phyloP scores from a whole-genome alignment of 2,888 invertebrate species.

The Stenolophus ochropezus region DNA sequence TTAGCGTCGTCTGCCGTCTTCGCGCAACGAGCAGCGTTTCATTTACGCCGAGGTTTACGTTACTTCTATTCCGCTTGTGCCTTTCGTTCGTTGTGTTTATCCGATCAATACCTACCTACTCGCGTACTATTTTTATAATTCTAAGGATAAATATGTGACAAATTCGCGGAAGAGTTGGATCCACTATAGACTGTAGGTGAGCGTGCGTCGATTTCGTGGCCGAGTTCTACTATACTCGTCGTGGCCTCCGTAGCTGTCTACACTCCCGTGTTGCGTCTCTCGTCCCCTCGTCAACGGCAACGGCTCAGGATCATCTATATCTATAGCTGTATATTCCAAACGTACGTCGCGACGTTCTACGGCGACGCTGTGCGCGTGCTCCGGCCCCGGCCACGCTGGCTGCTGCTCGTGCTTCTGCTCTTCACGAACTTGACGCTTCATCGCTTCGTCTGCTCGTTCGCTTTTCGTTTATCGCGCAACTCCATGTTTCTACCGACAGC shows the following conservation, averaged over 20 bases:
- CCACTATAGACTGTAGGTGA: slow-evolving; percentile 39
- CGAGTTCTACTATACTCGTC: slow-evolving; percentile 22
- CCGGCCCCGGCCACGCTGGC: not conserved
- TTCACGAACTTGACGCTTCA: not conserved
- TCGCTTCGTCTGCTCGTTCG: not conserved
- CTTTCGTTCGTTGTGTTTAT: slow-evolving; percentile 54
- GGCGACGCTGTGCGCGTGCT: not conserved
- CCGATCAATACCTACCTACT: slow-evolving; percentile 58
- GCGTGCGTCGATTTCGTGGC: slow-evolving; percentile 26
- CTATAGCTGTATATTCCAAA: not conserved
- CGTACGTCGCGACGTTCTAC: not conserved
- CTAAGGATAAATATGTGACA: slow-evolving; percentile 53
- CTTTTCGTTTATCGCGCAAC: slow-evolving; percentile 2
- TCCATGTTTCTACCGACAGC: slow-evolving; percentile 7
- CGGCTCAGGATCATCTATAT: not conserved
- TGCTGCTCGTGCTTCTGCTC: not conserved
- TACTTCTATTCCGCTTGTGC: slow-evolving; percentile 37
- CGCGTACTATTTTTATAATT: slow-evolving; percentile 58
- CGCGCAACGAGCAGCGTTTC: not conserved
- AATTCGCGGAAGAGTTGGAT: slow-evolving; percentile 44
- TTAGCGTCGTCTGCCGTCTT: slow-evolving; percentile 4
- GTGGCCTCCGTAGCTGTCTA: slow-evolving; percentile 31
- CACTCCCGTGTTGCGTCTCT: not conserved
- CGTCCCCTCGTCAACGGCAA: not conserved
- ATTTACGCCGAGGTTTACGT: slow-evolving; percentile 7